Percentiles rank a stretch among this genome's conserved stretches.
Evolutionary conservation across 2,888 invertebrate species (phyloP).

Genomic region (Muschampia plurimacula): DNA sequence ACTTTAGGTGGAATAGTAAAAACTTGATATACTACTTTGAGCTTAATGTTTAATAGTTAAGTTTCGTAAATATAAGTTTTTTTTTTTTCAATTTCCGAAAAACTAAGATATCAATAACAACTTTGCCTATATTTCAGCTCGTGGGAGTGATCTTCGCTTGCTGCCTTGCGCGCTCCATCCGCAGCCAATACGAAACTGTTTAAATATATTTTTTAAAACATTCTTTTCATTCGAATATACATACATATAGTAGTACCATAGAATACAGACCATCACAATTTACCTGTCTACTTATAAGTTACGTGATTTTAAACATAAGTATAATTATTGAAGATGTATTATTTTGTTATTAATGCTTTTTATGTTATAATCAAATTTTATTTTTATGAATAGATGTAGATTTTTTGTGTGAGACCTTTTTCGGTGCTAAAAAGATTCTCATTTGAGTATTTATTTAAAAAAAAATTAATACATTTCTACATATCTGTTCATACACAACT

Average conservation of each 20-base stretch:
- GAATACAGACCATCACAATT: constrained; percentile 28
- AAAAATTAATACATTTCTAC: neutral
- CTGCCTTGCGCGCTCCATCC: constrained; percentile 96
- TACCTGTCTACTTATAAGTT: constrained; percentile 22
- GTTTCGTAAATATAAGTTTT: too few species aligned
- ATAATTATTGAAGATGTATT: constrained; percentile 30
- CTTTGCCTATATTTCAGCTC: constrained; percentile 87
- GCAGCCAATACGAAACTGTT: constrained; percentile 95
- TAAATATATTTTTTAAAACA: constrained; percentile 65
- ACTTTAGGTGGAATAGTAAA: too few species aligned
- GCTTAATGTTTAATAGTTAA: too few species aligned
- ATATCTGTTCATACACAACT: neutral
- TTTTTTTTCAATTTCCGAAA: too few species aligned
- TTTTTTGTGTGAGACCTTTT: constrained; percentile 23
- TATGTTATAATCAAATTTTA: constrained; percentile 36
- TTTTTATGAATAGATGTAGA: constrained; percentile 17
- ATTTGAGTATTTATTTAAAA: neutral
- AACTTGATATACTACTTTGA: too few species aligned
- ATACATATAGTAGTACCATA: too few species aligned
- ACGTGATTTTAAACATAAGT: constrained; percentile 41
- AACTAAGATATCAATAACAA: too few species aligned
- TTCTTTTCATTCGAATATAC: constrained; percentile 9
- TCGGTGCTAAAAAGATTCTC: constrained; percentile 26
- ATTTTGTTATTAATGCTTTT: constrained; percentile 38
- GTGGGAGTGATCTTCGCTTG: constrained; percentile 97